These are phyloP conservation scores for Grus americana DNA, from an alignment of 2,113 vertebrate genomes.

Conservation along the genomic window DNA sequence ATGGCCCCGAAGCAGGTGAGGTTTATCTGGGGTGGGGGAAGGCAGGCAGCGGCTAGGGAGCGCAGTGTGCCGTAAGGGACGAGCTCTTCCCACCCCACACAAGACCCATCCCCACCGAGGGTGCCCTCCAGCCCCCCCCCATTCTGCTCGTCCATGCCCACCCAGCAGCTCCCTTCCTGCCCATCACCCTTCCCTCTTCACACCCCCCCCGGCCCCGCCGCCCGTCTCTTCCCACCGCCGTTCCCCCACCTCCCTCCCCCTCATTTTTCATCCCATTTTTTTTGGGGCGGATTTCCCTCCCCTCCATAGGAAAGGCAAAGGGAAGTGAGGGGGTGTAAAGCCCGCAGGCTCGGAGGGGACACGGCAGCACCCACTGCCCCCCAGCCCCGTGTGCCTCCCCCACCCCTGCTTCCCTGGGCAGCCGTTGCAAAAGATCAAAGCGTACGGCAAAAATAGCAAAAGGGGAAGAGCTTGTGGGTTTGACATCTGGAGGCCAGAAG, in stretches of 20 bases:
- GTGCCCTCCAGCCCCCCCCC: not conserved
- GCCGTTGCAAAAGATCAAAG: conserved; percentile 73
- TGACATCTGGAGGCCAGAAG: conserved; percentile 78
- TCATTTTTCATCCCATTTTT: not conserved
- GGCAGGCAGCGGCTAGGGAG: too few species aligned
- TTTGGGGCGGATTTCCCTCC: not conserved
- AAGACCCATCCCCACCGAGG: not conserved
- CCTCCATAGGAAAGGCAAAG: not conserved
- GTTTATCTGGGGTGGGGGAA: not conserved
- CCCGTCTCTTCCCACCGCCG: too few species aligned
- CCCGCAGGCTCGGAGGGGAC: rapidly evolving
- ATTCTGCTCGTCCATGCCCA: not conserved
- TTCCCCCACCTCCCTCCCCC: not conserved
- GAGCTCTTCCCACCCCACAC: not conserved
- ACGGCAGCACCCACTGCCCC: not conserved
- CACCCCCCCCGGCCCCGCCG: not conserved
- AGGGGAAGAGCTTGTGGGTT: conserved; percentile 60
- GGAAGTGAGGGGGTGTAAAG: not conserved
- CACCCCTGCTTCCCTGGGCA: not conserved
- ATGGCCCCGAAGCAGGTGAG: not conserved
- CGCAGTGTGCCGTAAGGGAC: not conserved
- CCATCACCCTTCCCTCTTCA: not conserved
- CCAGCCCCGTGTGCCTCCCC: not conserved
- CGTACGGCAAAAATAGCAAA: conserved; percentile 50
- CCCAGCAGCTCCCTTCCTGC: not conserved